A percentile compares a stretch with the other conserved stretches of the same genome.
phyloP scores from a whole-genome alignment of 2,888 invertebrate species.

The Drosophila melanosoma region DNA sequence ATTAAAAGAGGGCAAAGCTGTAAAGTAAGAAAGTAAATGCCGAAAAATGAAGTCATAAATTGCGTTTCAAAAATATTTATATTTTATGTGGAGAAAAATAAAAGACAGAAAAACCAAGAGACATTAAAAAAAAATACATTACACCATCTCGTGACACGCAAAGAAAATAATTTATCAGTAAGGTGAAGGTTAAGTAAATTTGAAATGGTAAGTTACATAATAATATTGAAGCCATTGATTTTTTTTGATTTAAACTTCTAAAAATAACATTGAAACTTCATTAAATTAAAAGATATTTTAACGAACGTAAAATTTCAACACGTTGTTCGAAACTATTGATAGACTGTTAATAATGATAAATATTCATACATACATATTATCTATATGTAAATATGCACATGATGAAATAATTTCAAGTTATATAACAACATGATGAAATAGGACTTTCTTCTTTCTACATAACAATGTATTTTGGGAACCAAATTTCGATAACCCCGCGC shows the following conservation, averaged over 20 bases:
- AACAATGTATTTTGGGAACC: background rate
- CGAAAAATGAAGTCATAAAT: conserved; percentile 18
- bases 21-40: background rate
- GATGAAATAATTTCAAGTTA: too few relatives aligned
- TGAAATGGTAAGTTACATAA: conserved; percentile 10
- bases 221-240: background rate
- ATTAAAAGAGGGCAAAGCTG: background rate
- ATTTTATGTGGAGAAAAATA: conserved; percentile 5
- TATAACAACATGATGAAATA: too few relatives aligned
- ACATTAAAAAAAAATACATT: conserved; percentile 61
- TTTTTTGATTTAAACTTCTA: background rate
- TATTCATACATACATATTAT: too few relatives aligned
- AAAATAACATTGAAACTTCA: background rate
- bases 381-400: background rate
- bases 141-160: conserved; percentile 20
- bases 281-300: background rate
- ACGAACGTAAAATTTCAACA: background rate
- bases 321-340: conserved; percentile 5
- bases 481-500: conserved; percentile 8
- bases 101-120: conserved; percentile 11
- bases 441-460: too few relatives aligned
- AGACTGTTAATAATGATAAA: background rate
- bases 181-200: conserved; percentile 34
- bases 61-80: background rate
- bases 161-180: conserved; percentile 12